Base-by-base conservation (phyloP, 2,797 vertebrate genomes). In the Simalia tracyae region DNA sequence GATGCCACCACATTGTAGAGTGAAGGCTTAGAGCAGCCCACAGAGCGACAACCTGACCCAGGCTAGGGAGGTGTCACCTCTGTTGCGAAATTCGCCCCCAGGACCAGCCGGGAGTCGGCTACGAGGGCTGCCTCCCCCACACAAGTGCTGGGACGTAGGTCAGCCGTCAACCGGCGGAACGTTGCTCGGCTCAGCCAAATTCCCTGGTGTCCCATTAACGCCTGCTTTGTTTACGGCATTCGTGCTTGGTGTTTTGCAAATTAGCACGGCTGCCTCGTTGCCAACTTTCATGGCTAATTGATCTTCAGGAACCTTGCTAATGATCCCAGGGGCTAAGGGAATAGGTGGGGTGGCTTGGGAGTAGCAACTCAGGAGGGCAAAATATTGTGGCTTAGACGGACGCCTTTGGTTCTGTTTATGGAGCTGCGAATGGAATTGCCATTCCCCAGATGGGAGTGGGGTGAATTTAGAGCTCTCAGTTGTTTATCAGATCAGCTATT, bases 191-290 rank as follows among this genome's bases (percentile, higher is more conserved):
- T 59, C n/a, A 10, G 6, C 86, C 22, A 19, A 60, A 90, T 91
- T 97, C 97, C 97, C 96, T 94, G 61, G 95, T 94, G 97, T 88
- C 97, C 96, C 96, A 96, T 97, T 97, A 97, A 98, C 96, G 96
- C 96, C 97, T 97, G 97, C 97, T 98, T 95, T 98, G 98, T 98
- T 99, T 98, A 98, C 97, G 97, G 97, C 98, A 97, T 98, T 97
- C 96, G 84, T 96, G 96, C 96, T 97, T 94, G 89, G 97, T 98
- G 98, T 98, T 98, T 98, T 98, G 98, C 97, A 98, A 98, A 97
- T 97, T 97, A 98, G 97, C 68, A 3, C 95, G 96, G 93, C 92
- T 96, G 97, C 97, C 98, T 97, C 97, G 95, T 95, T 97, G 94
- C 95, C 97, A 97, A 97, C 97, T 97, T 98, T 97, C 95, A 95